These are phyloP conservation scores for Periphyllus acericola DNA, from an alignment of 2,888 invertebrate species.

Conservation along the genomic window DNA sequence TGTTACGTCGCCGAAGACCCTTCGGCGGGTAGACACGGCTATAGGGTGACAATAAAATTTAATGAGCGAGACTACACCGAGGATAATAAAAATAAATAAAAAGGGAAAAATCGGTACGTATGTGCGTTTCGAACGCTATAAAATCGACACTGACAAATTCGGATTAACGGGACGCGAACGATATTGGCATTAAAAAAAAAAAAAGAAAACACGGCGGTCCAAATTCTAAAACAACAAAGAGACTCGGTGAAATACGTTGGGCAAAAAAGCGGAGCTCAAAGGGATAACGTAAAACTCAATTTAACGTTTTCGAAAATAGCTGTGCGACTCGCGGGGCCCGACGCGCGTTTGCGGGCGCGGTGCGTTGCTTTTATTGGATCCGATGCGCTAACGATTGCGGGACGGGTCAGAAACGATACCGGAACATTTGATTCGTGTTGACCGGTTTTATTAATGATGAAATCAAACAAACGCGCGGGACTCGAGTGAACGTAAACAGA, in stretches of 20 bases:
- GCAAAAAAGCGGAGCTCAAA: not conserved
- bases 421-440: too few relatives aligned
- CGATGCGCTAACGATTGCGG: not conserved
- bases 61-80: constrained; percentile 37
- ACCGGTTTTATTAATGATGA: too few relatives aligned
- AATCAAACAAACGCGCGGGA: too few relatives aligned
- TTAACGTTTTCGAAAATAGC: constrained; percentile 25
- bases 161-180: constrained; percentile 30
- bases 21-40: not conserved
- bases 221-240: constrained; percentile 23
- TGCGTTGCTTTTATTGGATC: not conserved
- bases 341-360: not conserved
- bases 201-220: constrained; percentile 13
- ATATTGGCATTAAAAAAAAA: constrained; percentile 41
- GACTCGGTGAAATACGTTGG: not conserved
- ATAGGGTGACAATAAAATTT: constrained; percentile 39
- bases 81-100: constrained; percentile 47
- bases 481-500: too few relatives aligned
- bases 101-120: constrained; percentile 18
- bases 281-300: constrained; percentile 23
- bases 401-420: not conserved
- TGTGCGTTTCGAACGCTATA: constrained; percentile 8
- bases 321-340: not conserved
- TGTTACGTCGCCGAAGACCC: constrained; percentile 7
- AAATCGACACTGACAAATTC: constrained; percentile 37